Evolutionary conservation across 2,797 vertebrate genomes (phyloP).

Genomic region (Podarcis lilfordi): DNA sequence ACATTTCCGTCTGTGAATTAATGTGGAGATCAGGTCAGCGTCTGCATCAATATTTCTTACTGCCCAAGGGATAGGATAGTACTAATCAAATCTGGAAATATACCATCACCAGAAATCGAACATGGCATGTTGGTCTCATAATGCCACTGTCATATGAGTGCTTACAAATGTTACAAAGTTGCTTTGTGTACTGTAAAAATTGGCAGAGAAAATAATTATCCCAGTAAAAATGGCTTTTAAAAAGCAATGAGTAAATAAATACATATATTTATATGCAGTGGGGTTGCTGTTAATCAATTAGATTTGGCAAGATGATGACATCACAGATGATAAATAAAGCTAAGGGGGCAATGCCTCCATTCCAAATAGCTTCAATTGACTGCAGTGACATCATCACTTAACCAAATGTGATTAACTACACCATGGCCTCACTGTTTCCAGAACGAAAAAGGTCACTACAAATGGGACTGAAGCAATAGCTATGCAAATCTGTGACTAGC

Average conservation of each 20-base stretch:
- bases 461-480: not conserved
- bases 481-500: not conserved
- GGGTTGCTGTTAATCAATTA: not conserved
- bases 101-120: not conserved
- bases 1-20: not conserved
- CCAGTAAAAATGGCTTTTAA: not conserved
- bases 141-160: not conserved
- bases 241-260: not conserved
- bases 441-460: not conserved
- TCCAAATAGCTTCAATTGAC: not conserved
- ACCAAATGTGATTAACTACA: not conserved
- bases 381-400: not conserved
- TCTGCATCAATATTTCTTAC: not conserved
- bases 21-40: not conserved
- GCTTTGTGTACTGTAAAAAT: not conserved
- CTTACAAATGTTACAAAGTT: not conserved
- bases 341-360: not conserved
- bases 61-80: not conserved
- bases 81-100: not conserved
- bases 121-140: not conserved
- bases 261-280: not conserved
- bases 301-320: not conserved
- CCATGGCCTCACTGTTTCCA: not conserved
- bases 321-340: not conserved
- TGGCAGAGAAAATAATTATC: not conserved